Evolutionary conservation across 2,888 invertebrate genomes (phyloP).

Genomic region (Leucophenga maculata): DNA sequence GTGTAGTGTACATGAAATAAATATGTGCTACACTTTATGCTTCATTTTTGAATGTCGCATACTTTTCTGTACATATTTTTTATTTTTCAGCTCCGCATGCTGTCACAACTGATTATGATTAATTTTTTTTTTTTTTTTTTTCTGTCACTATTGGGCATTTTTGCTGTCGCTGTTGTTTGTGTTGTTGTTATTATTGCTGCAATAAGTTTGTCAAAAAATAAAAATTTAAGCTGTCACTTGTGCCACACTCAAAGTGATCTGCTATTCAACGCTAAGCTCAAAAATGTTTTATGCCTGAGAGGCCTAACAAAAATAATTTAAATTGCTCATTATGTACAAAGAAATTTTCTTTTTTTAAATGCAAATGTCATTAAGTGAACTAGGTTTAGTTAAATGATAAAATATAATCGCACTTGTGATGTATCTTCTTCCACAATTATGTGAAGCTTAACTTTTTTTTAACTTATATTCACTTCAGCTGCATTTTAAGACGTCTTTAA

Average conservation of each 20-base stretch:
- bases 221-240: slow-evolving; percentile 13
- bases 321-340: too few relatives aligned
- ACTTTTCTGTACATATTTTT: neutral
- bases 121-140: slow-evolving; percentile 38
- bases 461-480: too few relatives aligned
- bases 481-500: too few relatives aligned
- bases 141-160: neutral
- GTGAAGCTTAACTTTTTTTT: too few relatives aligned
- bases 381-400: too few relatives aligned
- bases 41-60: neutral
- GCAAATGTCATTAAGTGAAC: too few relatives aligned
- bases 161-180: neutral
- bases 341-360: too few relatives aligned
- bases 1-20: neutral
- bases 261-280: neutral
- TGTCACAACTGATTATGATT: slow-evolving; percentile 67
- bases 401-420: too few relatives aligned
- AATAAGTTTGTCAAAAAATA: neutral
- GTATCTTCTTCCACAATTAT: too few relatives aligned
- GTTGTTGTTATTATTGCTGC: slow-evolving; percentile 5
- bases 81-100: neutral
- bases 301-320: too few relatives aligned
- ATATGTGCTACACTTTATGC: neutral
- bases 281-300: too few relatives aligned
- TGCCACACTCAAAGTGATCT: neutral